phyloP scores from a whole-genome alignment of 2,888 invertebrate species.

The Invenusta paracnida region DNA sequence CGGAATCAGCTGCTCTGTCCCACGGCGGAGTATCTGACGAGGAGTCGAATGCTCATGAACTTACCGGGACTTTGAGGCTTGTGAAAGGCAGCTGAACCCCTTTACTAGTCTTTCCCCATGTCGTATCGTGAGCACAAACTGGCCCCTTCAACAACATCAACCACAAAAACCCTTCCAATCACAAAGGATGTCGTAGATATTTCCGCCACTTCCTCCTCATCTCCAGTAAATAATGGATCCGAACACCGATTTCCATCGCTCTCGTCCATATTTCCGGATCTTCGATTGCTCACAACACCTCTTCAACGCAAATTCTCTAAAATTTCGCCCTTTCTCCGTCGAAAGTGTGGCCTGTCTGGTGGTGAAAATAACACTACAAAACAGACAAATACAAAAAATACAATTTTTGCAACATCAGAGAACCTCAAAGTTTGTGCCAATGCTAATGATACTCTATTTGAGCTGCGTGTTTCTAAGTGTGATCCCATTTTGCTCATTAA shows the following conservation, averaged over 20 bases:
- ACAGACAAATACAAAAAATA: neutral
- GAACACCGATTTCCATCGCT: neutral
- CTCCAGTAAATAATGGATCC: neutral
- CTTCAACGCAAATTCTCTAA: neutral
- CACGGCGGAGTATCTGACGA: neutral
- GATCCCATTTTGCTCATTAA: no score
- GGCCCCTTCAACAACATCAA: neutral
- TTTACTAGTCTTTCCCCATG: neutral
- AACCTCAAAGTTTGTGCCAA: no score
- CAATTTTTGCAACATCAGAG: neutral
- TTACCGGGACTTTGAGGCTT: neutral
- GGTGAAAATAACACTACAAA: no score
- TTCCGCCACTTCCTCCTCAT: neutral
- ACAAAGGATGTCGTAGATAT: no score
- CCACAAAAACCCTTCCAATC: neutral
- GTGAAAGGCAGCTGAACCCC: no score
- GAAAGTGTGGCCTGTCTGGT: slow-evolving; percentile 14
- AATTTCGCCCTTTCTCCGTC: neutral
- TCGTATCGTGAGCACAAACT: neutral
- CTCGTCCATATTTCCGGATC: neutral
- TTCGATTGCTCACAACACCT: neutral
- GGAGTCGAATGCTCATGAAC: slow-evolving; percentile 19
- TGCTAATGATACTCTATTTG: no score
- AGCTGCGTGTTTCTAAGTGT: no score
- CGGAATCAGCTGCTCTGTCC: neutral